phyloP scores from a whole-genome alignment of 2,888 invertebrate genomes.

The Tinea pellionella region DNA sequence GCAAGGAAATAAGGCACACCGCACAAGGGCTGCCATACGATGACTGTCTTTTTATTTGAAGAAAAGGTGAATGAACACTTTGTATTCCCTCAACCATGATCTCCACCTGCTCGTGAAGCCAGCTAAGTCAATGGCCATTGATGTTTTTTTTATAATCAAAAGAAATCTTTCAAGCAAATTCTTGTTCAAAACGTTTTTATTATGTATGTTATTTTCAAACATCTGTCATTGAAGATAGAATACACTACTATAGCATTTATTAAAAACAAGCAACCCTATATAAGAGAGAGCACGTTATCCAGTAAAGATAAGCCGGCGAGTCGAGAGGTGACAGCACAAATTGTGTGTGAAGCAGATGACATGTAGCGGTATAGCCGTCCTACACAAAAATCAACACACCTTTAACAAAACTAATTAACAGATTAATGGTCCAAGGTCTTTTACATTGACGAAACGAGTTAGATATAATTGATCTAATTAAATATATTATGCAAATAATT shows the following conservation, averaged over 20 bases:
- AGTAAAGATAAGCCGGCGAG: conserved; percentile 2
- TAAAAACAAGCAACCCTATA: neutral
- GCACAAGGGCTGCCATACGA: too few relatives aligned
- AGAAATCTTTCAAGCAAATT: too few relatives aligned
- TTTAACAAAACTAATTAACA: too few relatives aligned
- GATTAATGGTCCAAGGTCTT: neutral
- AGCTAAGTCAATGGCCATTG: neutral
- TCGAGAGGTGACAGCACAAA: neutral
- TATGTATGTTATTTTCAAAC: too few relatives aligned
- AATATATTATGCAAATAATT: neutral
- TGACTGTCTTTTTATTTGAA: too few relatives aligned
- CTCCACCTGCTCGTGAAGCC: neutral
- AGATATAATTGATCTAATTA: too few relatives aligned
- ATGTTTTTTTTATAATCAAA: neutral
- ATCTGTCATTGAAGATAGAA: too few relatives aligned
- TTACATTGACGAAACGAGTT: too few relatives aligned
- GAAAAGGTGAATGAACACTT: neutral
- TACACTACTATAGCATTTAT: too few relatives aligned
- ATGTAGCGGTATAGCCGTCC: neutral
- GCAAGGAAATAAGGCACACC: neutral
- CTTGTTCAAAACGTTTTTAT: too few relatives aligned
- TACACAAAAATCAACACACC: neutral
- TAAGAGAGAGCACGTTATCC: neutral
- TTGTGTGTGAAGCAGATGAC: conserved; percentile 11
- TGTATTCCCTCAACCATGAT: neutral